A percentile compares a stretch with the other conserved stretches of the same genome.
These are phyloP conservation scores for Ectemnius lituratus DNA, from an alignment of 2,888 invertebrate genomes.

Conservation along the genomic window DNA sequence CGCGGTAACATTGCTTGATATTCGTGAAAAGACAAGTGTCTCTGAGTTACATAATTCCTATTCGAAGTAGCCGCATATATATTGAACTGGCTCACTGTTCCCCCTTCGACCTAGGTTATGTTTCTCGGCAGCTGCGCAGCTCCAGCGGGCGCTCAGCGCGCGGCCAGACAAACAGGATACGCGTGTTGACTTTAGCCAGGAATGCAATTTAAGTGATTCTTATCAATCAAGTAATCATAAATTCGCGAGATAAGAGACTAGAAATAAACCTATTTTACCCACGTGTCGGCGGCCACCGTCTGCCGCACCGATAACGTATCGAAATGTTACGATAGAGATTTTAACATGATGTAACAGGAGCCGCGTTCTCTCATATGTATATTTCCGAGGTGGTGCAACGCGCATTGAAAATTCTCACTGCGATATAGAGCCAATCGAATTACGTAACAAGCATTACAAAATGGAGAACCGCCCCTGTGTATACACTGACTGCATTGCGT, in stretches of 20 bases:
- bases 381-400: constrained; percentile 2
- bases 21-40: constrained; percentile 8
- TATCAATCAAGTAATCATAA: not conserved
- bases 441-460: constrained; percentile 44
- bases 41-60: constrained; percentile 55
- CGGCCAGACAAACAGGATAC: constrained; percentile 17
- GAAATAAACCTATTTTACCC: not conserved
- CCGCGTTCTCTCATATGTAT: not conserved
- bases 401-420: constrained; percentile 11
- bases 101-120: constrained; percentile 56
- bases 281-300: not conserved
- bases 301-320: not conserved
- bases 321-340: not conserved
- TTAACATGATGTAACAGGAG: not conserved
- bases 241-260: constrained; percentile 1
- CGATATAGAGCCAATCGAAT: constrained; percentile 24
- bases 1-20: not conserved
- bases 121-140: constrained; percentile 45
- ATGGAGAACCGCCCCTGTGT: constrained; percentile 18
- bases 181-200: not conserved
- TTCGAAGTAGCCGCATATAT: constrained; percentile 28
- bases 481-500: constrained; percentile 20
- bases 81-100: constrained; percentile 25
- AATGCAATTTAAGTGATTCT: not conserved
- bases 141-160: constrained; percentile 4